These are phyloP conservation scores for Pseudachorutes palmiensis DNA, from an alignment of 1,140 invertebrate species.

Conservation along the genomic window DNA sequence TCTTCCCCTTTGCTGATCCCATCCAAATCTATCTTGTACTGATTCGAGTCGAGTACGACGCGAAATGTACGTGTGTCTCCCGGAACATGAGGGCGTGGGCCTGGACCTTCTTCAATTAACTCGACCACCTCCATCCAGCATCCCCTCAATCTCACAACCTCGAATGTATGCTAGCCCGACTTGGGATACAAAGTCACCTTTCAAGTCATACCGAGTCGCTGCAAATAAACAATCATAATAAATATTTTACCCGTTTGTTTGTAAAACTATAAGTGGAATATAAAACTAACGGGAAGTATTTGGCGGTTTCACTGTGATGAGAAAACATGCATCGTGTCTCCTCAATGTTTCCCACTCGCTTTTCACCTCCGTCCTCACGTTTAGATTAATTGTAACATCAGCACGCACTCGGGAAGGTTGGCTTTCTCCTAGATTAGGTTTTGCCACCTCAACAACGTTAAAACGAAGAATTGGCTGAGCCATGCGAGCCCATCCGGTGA, in stretches of 20 bases:
- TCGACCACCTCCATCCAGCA: constrained; percentile 90
- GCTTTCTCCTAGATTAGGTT: constrained; percentile 84
- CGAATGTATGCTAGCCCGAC: constrained; percentile 84
- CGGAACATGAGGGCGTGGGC: constrained; percentile 71
- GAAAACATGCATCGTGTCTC: constrained; percentile 96
- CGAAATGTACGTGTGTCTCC: constrained; percentile 87
- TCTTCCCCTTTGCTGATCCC: constrained; percentile 63
- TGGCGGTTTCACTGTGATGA: constrained; percentile 80
- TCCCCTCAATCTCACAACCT: constrained; percentile 97
- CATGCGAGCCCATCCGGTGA: constrained; percentile 92
- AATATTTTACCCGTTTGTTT: too few relatives aligned
- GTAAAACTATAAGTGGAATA: constrained; percentile 27
- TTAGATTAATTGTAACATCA: constrained; percentile 87
- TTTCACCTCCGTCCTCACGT: constrained; percentile 81
- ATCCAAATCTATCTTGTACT: constrained; percentile 90
- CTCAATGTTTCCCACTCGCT: constrained; percentile 92
- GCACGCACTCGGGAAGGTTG: constrained; percentile 87
- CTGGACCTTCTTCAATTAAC: constrained; percentile 95
- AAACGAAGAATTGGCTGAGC: constrained; percentile 88
- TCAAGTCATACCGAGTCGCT: constrained; percentile 70
- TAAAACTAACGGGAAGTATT: constrained; percentile 60
- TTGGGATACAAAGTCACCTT: constrained; percentile 76
- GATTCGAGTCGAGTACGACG: constrained; percentile 91
- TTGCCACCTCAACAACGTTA: constrained; percentile 87
- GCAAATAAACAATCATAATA: constrained; percentile 45